Evolutionary conservation across 2,113 vertebrate genomes (phyloP).

Genomic region (Anarrhichthys ocellatus): DNA sequence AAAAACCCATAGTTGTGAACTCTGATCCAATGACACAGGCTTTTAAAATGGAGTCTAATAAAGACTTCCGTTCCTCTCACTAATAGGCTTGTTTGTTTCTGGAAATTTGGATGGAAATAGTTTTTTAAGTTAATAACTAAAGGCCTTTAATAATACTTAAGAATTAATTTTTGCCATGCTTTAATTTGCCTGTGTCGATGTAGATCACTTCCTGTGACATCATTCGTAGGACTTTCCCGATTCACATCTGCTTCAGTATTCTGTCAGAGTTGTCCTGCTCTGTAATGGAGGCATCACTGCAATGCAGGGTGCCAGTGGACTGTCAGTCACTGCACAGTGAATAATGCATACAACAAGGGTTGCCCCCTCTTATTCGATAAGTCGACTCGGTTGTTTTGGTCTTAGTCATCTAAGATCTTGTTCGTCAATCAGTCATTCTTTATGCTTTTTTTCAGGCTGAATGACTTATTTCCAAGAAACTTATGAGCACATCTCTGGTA

Average conservation of each 20-base stretch:
- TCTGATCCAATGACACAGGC: not conserved
- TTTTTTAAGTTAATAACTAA: not conserved
- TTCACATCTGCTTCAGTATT: constrained; percentile 57
- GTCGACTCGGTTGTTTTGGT: not conserved
- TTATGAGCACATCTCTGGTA: not conserved
- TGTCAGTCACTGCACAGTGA: constrained; percentile 41
- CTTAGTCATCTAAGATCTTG: not conserved
- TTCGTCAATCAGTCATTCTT: not conserved
- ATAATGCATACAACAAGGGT: not conserved
- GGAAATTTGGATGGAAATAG: not conserved
- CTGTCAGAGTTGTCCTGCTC: constrained; percentile 40
- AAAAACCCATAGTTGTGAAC: not conserved
- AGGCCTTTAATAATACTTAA: not conserved
- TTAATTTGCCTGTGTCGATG: not conserved
- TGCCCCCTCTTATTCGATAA: not conserved
- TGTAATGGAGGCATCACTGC: constrained; percentile 46
- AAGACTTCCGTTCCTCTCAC: not conserved
- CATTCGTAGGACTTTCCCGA: constrained; percentile 42
- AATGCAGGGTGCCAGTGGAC: constrained; percentile 53
- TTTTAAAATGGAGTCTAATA: not conserved
- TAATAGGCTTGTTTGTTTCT: constrained; percentile 1
- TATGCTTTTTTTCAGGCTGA: not conserved
- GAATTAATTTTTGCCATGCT: not conserved
- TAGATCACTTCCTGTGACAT: constrained; percentile 22
- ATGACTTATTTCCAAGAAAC: not conserved